phyloP scores from a whole-genome alignment of 2,888 invertebrate genomes.

The Ennomos erosarius region DNA sequence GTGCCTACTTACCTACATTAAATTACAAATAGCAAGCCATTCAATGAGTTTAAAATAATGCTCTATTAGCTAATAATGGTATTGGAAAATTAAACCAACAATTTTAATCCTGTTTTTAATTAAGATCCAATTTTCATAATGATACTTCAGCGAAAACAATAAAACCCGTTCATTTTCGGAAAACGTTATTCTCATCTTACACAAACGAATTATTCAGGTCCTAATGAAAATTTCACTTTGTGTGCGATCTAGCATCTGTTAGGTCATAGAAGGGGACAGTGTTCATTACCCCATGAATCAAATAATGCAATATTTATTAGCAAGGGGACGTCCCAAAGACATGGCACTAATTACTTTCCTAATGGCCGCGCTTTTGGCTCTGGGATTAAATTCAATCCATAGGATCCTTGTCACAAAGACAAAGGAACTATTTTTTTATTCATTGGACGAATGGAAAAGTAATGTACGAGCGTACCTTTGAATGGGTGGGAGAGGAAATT shows the following conservation, averaged over 20 bases:
- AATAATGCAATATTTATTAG: conserved; percentile 66
- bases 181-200: too few species aligned
- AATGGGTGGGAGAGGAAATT: conserved; percentile 20
- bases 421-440: conserved; percentile 32
- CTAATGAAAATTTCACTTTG: conserved; percentile 8
- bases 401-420: conserved; percentile 30
- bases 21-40: too few species aligned
- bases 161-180: too few species aligned
- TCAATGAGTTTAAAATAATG: too few species aligned
- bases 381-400: conserved; percentile 36
- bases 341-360: conserved; percentile 66
- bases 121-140: too few species aligned
- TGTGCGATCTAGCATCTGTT: background rate
- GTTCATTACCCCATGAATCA: conserved; percentile 46
- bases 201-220: too few species aligned
- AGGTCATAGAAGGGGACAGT: conserved; percentile 18
- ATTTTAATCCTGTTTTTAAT: too few species aligned
- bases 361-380: conserved; percentile 48
- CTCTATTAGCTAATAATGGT: too few species aligned
- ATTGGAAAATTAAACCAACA: too few species aligned
- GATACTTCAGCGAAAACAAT: too few species aligned
- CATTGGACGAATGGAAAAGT: conserved; percentile 21
- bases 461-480: conserved; percentile 26
- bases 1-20: too few species aligned
- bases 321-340: conserved; percentile 45